Evolutionary conservation across 2,888 invertebrate genomes (phyloP), one percentile per base, ranked within the genome.

Genomic region (Ophioninae sp.): DNA sequence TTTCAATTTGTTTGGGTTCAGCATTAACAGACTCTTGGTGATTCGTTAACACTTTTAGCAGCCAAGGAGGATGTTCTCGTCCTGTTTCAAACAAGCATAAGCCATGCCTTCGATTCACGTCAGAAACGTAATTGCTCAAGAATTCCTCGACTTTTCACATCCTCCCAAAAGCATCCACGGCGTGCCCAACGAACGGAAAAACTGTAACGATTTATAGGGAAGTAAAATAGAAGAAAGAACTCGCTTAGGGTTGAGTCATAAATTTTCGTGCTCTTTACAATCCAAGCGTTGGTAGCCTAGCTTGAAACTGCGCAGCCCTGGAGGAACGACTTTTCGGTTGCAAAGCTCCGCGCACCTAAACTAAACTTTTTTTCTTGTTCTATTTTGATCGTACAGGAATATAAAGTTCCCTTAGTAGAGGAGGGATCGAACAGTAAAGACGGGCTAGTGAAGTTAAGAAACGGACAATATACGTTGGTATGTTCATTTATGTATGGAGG

Each of bases 251-350:
- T 75, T 61, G 64, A 70, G 69, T 79, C 84, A 57, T 84, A 84
- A 84, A 84, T 84, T 84, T 81, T 69, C 79, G 62, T 57, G 37
- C 75, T 79, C 74, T 84, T 81, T 72, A 81, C 67, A 79, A 79
- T 74, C 74, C 70, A 61, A 79, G 65, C 73, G 21, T 74, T 72
- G 68, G 67, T 64, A 21, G 21, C 61, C 50, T 73, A 20, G 61
- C 41, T 65, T 59, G 72, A 41, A 68, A 75, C 61, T 61, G 21
- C 21, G 21, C 13, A 17, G 37, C 8, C 56, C 50, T 59, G 84
- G 86, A 85, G 77, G 83, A 87, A 74, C 76, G 86, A 88, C 86
- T 88, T 88, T 87, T 87, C 83, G 82, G 70, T 65, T 82, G 64
- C 20, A 59, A 67, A 56, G 61, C 37, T 13, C 68, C n/a, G 75